Percentiles rank a stretch among this genome's conserved stretches.
phyloP scores from a whole-genome alignment of 2,888 invertebrate genomes.

The Idaea dimidiata region DNA sequence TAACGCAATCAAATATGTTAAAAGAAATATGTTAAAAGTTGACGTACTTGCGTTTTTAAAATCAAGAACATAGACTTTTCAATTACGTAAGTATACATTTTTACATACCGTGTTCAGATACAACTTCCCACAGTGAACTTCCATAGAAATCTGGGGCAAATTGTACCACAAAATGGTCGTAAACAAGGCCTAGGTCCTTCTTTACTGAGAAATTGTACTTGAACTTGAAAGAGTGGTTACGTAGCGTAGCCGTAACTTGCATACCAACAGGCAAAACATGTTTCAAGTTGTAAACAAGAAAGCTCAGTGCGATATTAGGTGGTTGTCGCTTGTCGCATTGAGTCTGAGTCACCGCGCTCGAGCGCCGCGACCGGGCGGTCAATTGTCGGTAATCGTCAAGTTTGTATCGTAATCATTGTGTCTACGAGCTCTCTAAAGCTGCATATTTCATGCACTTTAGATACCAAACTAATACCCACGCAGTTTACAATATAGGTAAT shows the following conservation, averaged over 20 bases:
- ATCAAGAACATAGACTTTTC: background rate
- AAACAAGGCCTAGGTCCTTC: background rate
- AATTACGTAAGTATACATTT: background rate
- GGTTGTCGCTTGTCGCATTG: background rate
- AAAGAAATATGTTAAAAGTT: too few relatives aligned
- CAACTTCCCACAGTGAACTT: background rate
- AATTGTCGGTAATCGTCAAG: slow-evolving; percentile 37
- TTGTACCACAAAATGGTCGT: background rate
- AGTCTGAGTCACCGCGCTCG: background rate
- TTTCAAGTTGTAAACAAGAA: background rate
- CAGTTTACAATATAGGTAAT: background rate
- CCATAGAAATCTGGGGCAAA: background rate
- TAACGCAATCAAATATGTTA: too few relatives aligned
- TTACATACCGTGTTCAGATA: too few relatives aligned
- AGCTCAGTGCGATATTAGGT: background rate
- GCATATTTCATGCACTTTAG: background rate
- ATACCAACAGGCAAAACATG: background rate
- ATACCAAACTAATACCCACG: background rate
- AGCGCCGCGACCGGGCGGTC: slow-evolving; percentile 7
- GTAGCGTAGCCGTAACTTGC: background rate
- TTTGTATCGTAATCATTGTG: slow-evolving; percentile 22
- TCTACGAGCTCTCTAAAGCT: background rate
- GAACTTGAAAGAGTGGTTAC: background rate
- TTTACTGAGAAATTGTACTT: background rate
- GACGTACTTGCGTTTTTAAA: background rate